phyloP scores from a whole-genome alignment of 2,797 vertebrate genomes.

The Syndactyla subalaris region DNA sequence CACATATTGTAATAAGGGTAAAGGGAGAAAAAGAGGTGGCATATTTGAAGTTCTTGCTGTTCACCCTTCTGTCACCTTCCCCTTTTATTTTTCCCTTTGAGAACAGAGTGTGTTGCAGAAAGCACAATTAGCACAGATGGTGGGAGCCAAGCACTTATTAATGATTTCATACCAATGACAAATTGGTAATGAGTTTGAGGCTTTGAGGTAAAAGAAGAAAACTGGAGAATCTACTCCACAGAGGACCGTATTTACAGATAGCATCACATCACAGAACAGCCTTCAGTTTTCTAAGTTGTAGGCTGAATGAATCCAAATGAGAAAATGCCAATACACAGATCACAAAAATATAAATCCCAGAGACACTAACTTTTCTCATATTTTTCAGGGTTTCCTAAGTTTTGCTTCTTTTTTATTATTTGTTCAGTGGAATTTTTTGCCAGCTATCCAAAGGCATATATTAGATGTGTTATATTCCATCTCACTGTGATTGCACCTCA shows the following conservation, averaged over 20 bases:
- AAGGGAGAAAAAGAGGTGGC: neutral
- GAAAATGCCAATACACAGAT: neutral
- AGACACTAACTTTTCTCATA: neutral
- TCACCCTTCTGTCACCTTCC: neutral
- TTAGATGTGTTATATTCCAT: neutral
- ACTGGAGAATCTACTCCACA: neutral
- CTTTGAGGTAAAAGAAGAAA: conserved; percentile 3
- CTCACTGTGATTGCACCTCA: neutral
- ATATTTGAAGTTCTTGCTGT: neutral
- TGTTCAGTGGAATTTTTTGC: neutral
- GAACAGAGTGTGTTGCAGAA: conserved; percentile 13
- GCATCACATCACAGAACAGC: neutral
- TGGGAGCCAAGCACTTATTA: conserved; percentile 33
- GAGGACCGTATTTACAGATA: neutral
- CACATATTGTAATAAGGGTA: conserved; percentile 5
- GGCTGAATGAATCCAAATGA: neutral
- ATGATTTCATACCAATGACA: conserved; percentile 3
- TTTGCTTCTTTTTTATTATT: neutral
- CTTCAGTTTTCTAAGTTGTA: neutral
- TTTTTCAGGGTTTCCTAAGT: neutral
- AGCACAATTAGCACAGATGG: neutral
- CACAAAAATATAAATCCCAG: neutral
- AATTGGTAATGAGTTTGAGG: conserved; percentile 24
- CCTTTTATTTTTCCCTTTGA: neutral
- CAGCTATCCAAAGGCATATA: neutral